phyloP scores from a whole-genome alignment of 1,140 invertebrate species.

The Polyergus mexicanus region DNA sequence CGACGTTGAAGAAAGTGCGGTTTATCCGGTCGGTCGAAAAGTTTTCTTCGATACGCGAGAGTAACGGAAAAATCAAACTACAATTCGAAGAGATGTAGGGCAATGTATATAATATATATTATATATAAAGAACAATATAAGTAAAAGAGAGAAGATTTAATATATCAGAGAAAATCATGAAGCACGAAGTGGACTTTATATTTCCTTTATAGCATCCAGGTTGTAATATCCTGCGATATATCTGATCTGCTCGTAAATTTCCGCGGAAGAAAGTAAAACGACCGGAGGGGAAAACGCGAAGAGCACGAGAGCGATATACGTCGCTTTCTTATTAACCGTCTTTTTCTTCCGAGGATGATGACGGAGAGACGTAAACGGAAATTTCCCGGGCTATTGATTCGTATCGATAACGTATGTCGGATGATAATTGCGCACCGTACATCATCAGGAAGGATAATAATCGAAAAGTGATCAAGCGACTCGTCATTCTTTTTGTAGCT shows the following conservation, averaged over 20 bases:
- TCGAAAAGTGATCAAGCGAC: slow-evolving; percentile 1
- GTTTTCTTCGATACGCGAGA: slow-evolving; percentile 41
- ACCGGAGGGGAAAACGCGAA: slow-evolving; percentile 19
- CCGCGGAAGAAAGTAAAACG: slow-evolving; percentile 55
- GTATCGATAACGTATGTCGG: slow-evolving; percentile 54
- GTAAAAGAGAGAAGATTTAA: slow-evolving; percentile 37
- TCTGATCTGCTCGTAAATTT: slow-evolving; percentile 58
- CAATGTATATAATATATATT: neutral
- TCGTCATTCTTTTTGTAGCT: slow-evolving; percentile 32
- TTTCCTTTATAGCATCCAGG: slow-evolving; percentile 52
- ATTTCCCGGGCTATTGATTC: slow-evolving; percentile 58
- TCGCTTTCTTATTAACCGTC: slow-evolving; percentile 57
- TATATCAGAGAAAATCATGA: slow-evolving; percentile 57
- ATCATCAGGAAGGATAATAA: slow-evolving; percentile 47
- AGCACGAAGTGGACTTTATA: slow-evolving; percentile 53
- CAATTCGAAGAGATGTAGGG: neutral
- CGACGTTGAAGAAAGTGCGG: neutral
- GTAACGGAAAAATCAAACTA: neutral
- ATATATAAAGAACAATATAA: neutral
- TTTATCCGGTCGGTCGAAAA: slow-evolving; percentile 14
- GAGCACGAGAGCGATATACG: slow-evolving; percentile 27
- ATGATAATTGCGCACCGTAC: slow-evolving; percentile 49
- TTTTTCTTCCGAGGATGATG: slow-evolving; percentile 47
- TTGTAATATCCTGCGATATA: slow-evolving; percentile 63
- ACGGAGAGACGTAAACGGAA: slow-evolving; percentile 48